Evolutionary conservation across 2,797 vertebrate species (phyloP).

Genomic region (Sebastes steindachneri): DNA sequence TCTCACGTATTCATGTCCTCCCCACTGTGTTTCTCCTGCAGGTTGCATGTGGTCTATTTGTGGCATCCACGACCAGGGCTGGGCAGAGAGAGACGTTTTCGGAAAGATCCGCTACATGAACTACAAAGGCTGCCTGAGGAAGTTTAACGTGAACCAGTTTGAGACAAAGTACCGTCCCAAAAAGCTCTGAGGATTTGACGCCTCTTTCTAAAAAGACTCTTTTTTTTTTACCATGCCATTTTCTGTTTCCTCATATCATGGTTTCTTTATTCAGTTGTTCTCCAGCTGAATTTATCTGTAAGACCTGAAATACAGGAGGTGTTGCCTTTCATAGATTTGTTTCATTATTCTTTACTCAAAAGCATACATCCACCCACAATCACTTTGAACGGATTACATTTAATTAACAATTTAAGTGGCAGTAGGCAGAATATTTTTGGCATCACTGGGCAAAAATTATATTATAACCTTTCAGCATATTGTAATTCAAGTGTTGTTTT

Average conservation of each 20-base stretch:
- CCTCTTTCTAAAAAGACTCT: not conserved
- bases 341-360: not conserved
- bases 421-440: no score
- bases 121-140: conserved; percentile 91
- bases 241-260: not conserved
- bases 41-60: conserved; percentile 95
- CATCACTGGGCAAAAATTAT: no score
- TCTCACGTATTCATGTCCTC: not conserved
- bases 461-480: no score
- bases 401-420: not conserved
- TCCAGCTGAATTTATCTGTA: not conserved
- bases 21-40: conserved; percentile 20
- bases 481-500: no score
- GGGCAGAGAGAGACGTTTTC: conserved; percentile 87
- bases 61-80: conserved; percentile 91
- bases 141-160: conserved; percentile 87
- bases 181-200: not conserved
- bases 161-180: conserved; percentile 82
- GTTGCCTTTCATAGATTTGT: not conserved
- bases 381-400: not conserved
- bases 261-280: not conserved
- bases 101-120: conserved; percentile 96
- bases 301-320: not conserved
- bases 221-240: not conserved
- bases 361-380: not conserved